phyloP scores from a whole-genome alignment of 2,113 vertebrate genomes.

The Mirounga angustirostris region DNA sequence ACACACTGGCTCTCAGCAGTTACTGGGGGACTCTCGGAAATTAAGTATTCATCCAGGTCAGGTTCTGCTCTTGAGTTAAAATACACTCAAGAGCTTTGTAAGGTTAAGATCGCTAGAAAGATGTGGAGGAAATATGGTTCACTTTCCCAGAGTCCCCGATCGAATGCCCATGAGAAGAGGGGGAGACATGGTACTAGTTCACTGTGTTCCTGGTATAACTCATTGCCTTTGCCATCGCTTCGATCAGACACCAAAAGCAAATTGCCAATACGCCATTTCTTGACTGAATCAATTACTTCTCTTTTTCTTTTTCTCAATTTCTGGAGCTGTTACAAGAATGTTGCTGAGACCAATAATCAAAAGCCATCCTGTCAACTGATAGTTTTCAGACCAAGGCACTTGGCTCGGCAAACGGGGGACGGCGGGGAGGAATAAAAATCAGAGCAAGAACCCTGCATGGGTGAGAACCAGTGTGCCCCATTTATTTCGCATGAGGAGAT shows the following conservation, averaged over 20 bases:
- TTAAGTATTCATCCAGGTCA: conserved; percentile 1
- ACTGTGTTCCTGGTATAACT: neutral
- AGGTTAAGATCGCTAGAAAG: conserved; percentile 31
- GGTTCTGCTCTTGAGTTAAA: conserved; percentile 22
- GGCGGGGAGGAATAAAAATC: neutral
- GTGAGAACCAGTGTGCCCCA: neutral
- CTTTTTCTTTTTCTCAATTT: conserved; percentile 31
- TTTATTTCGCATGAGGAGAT: neutral
- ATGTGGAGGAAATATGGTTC: neutral
- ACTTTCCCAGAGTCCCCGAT: neutral
- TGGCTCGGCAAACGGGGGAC: conserved; percentile 50
- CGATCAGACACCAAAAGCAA: neutral
- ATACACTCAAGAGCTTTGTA: neutral
- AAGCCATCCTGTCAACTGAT: neutral
- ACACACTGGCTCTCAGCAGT: neutral
- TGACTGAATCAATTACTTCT: neutral
- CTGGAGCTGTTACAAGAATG: neutral
- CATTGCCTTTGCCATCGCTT: neutral
- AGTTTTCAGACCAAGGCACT: conserved; percentile 7
- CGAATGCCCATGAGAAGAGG: neutral
- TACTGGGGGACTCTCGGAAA: neutral
- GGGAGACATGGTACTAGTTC: neutral
- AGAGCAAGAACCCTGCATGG: neutral
- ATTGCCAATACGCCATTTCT: neutral
- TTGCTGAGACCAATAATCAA: conserved; percentile 44